A percentile compares a stretch with the other conserved stretches of the same genome.
These are phyloP conservation scores for Dryobates pubescens DNA, from an alignment of 2,797 vertebrate species.

Conservation along the genomic window DNA sequence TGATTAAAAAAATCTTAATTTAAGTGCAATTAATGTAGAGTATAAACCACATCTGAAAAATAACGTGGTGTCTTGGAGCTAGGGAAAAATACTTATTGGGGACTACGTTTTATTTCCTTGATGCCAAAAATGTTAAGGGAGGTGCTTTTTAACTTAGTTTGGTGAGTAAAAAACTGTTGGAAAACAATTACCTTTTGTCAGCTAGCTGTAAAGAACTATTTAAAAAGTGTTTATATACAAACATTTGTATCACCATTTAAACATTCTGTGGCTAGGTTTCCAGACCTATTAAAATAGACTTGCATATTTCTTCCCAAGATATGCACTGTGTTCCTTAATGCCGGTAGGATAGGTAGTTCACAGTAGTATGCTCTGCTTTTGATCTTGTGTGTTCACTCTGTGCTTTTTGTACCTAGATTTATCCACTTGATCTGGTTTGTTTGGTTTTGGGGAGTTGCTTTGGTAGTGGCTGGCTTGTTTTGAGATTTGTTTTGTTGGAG, in stretches of 20 bases:
- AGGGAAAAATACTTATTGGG: not conserved
- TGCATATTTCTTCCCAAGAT: not conserved
- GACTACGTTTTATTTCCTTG: not conserved
- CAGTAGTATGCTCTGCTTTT: not conserved
- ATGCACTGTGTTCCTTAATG: not conserved
- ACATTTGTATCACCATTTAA: not conserved
- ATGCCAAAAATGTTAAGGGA: not conserved
- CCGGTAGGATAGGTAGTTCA: not conserved
- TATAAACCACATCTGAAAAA: not conserved
- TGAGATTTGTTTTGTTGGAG: not conserved
- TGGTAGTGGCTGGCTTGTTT: not conserved
- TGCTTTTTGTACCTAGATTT: not conserved
- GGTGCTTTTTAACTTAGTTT: not conserved
- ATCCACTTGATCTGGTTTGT: not conserved
- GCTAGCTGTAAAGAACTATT: not conserved
- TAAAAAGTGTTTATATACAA: not conserved
- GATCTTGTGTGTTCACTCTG: not conserved
- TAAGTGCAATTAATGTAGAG: not conserved
- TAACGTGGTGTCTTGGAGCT: not conserved
- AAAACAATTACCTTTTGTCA: not conserved
- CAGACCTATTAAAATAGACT: not conserved
- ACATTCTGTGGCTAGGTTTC: not conserved
- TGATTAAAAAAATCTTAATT: not conserved
- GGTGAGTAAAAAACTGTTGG: not conserved
- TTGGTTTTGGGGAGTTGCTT: too few relatives aligned